Base-by-base conservation (phyloP, 1,140 invertebrate genomes). In the Nixonia krombeini region DNA sequence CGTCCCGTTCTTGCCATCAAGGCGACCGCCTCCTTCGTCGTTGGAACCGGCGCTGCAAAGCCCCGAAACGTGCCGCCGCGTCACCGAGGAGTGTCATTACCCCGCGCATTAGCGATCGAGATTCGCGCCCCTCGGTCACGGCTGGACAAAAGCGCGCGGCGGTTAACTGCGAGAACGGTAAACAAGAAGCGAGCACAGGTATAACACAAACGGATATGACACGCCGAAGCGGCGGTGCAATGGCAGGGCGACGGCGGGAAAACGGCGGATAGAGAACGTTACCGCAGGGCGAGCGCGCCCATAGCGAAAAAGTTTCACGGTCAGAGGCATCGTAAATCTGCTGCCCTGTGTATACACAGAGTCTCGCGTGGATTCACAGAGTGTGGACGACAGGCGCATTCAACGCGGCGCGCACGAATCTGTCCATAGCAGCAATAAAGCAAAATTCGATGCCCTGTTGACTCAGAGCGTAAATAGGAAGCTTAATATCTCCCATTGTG, bases 391-490 rank as follows among this genome's bases (percentile, higher is more conserved):
- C 52, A 18, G 35, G 31, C 38, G 42, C 26, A 10, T 17, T 41
- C 15, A 10, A 13, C 50, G 49, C 37, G 12, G 10, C 33, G 12
- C n/a, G 12, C 13, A 12, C 46, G 44, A 55, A 51, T 70, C 45
- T 51, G 46, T 49, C 23, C 56, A 65, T 70, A 65, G 56, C 61
- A 53, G 63, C 63, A 75, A 73, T 73, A 75, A 75, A 73, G 68
- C 68, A 68, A 66, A 73, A 75, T 71, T 73, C 73, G 64, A 66
- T 63, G 70, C 68, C 63, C 59, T 75, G 73, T 75, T 73, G 73
- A 75, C 73, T 73, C 68, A 68, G 71, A 67, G 73, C 65, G 68
- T 73, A 71, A 73, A 75, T 75, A 73, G 70, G 71, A 57, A 68
- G 73, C 70, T 66, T 73, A 73, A 73, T 75, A 75, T 73, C 70